phyloP scores from a whole-genome alignment of 64 coral and sea anemone species.

The Hydrozoanthus tunicans region DNA sequence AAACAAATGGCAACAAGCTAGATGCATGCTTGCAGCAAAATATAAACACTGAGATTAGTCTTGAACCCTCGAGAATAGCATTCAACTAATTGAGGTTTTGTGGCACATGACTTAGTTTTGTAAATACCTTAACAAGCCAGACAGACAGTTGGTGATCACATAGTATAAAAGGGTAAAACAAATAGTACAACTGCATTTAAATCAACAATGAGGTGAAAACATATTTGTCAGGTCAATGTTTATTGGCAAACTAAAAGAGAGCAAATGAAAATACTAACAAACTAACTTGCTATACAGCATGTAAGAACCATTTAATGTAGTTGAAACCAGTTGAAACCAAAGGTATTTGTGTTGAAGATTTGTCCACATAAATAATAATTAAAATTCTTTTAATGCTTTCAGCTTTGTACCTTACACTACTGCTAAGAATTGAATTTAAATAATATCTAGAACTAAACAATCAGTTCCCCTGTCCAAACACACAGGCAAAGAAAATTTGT shows the following conservation, averaged over 20 bases:
- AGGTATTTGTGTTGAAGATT: background rate
- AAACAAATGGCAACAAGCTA: too few relatives aligned
- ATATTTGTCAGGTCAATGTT: background rate
- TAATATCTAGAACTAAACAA: conserved; percentile 5
- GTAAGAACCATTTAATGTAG: background rate
- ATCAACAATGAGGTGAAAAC: conserved; percentile 13
- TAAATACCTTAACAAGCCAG: too few relatives aligned
- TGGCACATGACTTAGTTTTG: too few relatives aligned
- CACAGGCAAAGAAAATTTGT: background rate
- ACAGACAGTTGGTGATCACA: too few relatives aligned
- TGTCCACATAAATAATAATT: background rate
- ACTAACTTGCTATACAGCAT: background rate
- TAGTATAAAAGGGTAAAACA: background rate
- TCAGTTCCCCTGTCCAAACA: background rate
- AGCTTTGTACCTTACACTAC: background rate
- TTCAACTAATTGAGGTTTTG: too few relatives aligned
- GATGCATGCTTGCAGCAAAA: too few relatives aligned
- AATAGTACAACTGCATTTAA: background rate
- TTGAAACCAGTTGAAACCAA: background rate
- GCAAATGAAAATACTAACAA: background rate
- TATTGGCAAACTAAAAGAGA: background rate
- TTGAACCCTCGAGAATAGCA: too few relatives aligned
- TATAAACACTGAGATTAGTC: too few relatives aligned
- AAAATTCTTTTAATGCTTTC: background rate
- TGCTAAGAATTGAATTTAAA: background rate